A percentile compares a stretch with the other conserved stretches of the same genome.
Conservation (phyloP, 2,113 vertebrate species). For the Lamprotornis superbus region DNA sequence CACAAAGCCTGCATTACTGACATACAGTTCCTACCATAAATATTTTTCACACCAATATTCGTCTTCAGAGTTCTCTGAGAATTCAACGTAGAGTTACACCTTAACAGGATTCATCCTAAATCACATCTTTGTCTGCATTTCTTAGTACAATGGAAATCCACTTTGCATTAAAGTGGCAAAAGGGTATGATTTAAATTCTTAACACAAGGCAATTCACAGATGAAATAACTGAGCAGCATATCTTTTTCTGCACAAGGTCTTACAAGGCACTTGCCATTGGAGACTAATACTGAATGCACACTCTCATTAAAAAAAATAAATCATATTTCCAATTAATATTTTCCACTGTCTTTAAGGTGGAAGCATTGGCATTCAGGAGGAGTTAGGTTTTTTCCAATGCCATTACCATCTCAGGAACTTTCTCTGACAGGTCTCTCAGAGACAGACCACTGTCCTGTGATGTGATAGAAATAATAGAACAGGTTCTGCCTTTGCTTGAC, state of each 20-base stretch:
- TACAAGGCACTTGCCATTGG: not conserved
- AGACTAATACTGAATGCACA: not conserved
- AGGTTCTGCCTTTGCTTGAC: not conserved
- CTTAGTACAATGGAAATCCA: constrained; percentile 55
- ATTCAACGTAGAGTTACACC: constrained; percentile 50
- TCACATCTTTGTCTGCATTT: constrained; percentile 66
- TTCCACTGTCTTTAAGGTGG: not conserved
- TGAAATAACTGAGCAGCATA: not conserved
- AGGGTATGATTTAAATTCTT: constrained; percentile 52
- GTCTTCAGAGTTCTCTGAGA: constrained; percentile 15
- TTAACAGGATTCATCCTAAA: constrained; percentile 67
- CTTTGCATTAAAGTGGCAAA: constrained; percentile 61
- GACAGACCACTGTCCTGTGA: not conserved
- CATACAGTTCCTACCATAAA: constrained; percentile 50
- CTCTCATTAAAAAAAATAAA: not conserved
- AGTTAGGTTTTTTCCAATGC: not conserved
- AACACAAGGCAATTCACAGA: constrained; percentile 7
- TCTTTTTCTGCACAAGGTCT: not conserved
- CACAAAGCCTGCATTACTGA: not conserved
- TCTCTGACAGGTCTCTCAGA: not conserved
- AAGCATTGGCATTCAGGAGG: not conserved
- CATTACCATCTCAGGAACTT: not conserved
- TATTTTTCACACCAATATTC: constrained; percentile 51
- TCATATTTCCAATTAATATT: not conserved
- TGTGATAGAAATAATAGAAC: not conserved